These are phyloP conservation scores for Scotopteryx bipunctaria DNA, from an alignment of 2,888 invertebrate genomes.

Conservation along the genomic window DNA sequence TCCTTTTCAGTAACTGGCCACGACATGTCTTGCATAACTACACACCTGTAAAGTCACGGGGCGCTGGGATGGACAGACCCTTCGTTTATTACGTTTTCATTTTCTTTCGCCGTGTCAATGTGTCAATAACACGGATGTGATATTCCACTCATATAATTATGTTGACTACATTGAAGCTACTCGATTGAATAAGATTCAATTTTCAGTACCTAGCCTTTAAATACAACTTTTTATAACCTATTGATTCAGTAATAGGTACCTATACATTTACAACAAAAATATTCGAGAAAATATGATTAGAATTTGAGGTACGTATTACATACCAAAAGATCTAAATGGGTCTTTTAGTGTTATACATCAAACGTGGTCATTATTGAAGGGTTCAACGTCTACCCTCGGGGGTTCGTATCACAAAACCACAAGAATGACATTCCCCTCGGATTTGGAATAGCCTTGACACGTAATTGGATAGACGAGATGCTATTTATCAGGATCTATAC, in stretches of 20 bases:
- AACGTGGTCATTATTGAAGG: constrained; percentile 13
- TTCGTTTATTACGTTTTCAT: constrained; percentile 33
- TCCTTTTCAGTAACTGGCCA: constrained; percentile 1
- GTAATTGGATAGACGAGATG: constrained; percentile 68
- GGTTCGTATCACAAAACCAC: constrained; percentile 52
- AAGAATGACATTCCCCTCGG: constrained; percentile 51
- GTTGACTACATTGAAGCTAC: background rate
- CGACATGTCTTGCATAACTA: constrained; percentile 14
- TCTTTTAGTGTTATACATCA: constrained; percentile 5
- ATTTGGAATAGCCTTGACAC: constrained; percentile 60
- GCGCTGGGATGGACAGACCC: constrained; percentile 34
- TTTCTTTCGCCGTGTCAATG: constrained; percentile 40
- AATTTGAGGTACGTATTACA: too few relatives aligned
- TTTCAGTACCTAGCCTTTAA: too few relatives aligned
- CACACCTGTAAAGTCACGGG: constrained; percentile 10
- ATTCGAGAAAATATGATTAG: too few relatives aligned
- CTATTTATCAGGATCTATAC: constrained; percentile 50
- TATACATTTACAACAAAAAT: too few relatives aligned
- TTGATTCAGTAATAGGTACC: too few relatives aligned
- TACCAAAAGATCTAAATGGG: constrained; percentile 16
- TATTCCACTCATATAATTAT: constrained; percentile 1
- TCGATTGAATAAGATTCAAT: constrained; percentile 1
- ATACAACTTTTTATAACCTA: too few relatives aligned
- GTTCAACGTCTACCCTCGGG: constrained; percentile 10
- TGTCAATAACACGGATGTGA: constrained; percentile 43